phyloP scores from a whole-genome alignment of 92 coral and sea anemone species.

The Siderastrea radians region DNA sequence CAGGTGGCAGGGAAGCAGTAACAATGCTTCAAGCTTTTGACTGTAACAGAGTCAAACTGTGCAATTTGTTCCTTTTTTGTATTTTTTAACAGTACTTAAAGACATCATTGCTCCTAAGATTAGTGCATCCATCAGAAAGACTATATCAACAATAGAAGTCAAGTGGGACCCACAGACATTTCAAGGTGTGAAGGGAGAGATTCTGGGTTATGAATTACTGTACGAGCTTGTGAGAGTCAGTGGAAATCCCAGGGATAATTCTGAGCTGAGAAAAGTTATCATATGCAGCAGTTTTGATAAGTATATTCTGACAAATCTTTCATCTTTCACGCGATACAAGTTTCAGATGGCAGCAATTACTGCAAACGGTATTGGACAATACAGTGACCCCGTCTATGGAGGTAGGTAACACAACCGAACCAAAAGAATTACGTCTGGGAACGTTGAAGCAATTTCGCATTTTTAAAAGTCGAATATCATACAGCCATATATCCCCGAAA shows the following conservation, averaged over 20 bases:
- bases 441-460: neutral
- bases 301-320: slow-evolving; percentile 14
- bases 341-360: slow-evolving; percentile 15
- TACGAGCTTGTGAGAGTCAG: slow-evolving; percentile 17
- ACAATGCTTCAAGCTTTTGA: neutral
- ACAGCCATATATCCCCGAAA: too few species aligned
- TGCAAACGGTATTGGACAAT: slow-evolving; percentile 8
- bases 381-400: slow-evolving; percentile 27
- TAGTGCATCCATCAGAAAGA: slow-evolving; percentile 40
- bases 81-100: neutral
- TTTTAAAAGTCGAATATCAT: too few species aligned
- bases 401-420: neutral
- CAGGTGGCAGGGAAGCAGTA: too few species aligned
- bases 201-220: neutral
- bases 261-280: neutral
- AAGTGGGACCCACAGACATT: slow-evolving; percentile 23
- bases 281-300: neutral
- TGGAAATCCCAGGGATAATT: neutral
- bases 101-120: slow-evolving; percentile 9
- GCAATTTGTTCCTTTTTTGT: too few species aligned
- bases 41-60: neutral
- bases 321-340: slow-evolving; percentile 21
- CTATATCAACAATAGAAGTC: slow-evolving; percentile 19
- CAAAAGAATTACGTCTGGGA: neutral
- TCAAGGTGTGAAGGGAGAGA: neutral